Evolutionary conservation across 1,140 invertebrate genomes (phyloP), one percentile per base, ranked within the genome.

Genomic region (Pogonus chalceus): DNA sequence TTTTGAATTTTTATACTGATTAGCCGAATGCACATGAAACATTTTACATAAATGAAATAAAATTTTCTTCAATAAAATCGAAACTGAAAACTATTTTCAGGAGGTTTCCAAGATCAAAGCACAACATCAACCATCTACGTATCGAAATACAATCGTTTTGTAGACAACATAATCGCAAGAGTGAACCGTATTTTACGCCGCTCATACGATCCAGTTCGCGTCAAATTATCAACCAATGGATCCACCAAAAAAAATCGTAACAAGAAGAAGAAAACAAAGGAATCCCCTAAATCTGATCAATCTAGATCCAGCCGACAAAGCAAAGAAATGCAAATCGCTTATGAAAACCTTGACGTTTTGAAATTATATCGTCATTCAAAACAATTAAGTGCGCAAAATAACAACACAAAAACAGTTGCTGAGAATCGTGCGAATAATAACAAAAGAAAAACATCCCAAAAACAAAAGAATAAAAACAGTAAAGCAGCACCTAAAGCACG

Each of bases 181-280:
- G 88, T 90, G 65, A 90, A 90, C 68, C 80, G 81, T 58, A 84
- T 88, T 47, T 69, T 90, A 46, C 75, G 80, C 10, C 76, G 79
- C 43, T 87, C 84, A 43, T 90, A 89, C 64, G 87, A 90, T 66
- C 87, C 88, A 1, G 87, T 90, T 31, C 85, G 82, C 46, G 87
- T 90, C 0, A 83, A 85, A 62, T 68, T 90, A n/a, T 79, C 70
- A 59, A 78, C 72, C 55, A 69, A 67, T 35, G 65, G 58, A 10
- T 56, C 59, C 24, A 57, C 49, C 14, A 53, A 60, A 16, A 43
- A 43, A 16, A 43, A 9, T 16, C 9, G 18, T 10, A 4, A 3
- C 4, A 43, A 43, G 18, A 58, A 54, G 37, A 58, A 18, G 18
- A 43, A 12, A 4, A 14, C 26, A 9, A 43, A 43, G 7, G 18